Percentiles rank a stretch among this genome's conserved stretches.
These are phyloP conservation scores for Callopanchax toddi DNA, from an alignment of 2,113 vertebrate genomes.

Conservation along the genomic window DNA sequence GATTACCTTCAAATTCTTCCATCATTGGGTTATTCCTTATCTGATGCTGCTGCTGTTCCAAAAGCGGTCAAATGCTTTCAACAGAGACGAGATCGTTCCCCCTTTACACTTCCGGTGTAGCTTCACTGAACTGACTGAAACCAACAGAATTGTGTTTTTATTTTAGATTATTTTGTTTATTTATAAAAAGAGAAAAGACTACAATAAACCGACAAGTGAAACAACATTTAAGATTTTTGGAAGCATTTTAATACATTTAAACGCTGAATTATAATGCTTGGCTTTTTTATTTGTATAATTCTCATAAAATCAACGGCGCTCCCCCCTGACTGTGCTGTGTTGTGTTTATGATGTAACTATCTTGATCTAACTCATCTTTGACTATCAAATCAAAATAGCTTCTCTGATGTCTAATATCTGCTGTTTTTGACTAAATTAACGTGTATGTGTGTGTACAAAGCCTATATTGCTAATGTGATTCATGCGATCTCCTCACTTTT, in stretches of 20 bases:
- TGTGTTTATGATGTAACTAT: constrained; percentile 23
- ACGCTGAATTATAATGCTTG: neutral
- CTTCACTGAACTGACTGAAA: neutral
- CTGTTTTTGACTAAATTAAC: too few relatives aligned
- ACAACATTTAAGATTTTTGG: neutral
- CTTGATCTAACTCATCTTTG: constrained; percentile 52
- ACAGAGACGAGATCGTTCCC: neutral
- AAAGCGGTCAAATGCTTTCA: neutral
- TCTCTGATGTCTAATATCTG: constrained; percentile 30
- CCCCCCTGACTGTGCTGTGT: too few relatives aligned
- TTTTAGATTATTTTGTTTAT: too few relatives aligned
- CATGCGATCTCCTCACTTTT: too few relatives aligned
- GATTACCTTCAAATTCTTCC: constrained; percentile 84
- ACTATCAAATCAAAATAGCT: constrained; percentile 79
- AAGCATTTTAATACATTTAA: neutral
- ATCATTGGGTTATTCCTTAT: constrained; percentile 67
- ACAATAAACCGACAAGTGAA: neutral
- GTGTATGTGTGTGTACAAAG: too few relatives aligned
- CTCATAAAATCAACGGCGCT: neutral
- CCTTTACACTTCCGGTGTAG: constrained; percentile 32
- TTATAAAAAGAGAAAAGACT: too few relatives aligned
- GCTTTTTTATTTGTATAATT: too few relatives aligned
- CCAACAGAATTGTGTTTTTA: neutral
- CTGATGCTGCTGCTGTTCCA: constrained; percentile 42
- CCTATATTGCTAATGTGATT: too few relatives aligned